phyloP scores from a whole-genome alignment of 2,888 invertebrate genomes.

The Ormyrus rosae region DNA sequence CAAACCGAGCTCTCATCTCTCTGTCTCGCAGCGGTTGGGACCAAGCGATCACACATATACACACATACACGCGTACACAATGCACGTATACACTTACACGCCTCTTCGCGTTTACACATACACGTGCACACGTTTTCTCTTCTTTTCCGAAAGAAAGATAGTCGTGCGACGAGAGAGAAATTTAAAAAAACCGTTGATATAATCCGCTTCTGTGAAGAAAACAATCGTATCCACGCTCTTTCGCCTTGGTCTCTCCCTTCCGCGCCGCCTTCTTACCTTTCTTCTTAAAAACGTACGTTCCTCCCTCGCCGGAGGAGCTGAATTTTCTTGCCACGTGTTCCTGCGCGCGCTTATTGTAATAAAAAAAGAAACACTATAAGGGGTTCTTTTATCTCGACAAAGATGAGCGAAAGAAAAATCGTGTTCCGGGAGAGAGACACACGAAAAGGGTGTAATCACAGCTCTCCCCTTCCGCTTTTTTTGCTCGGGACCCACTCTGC shows the following conservation, averaged over 20 bases:
- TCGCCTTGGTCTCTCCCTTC: constrained; percentile 41
- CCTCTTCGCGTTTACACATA: constrained; percentile 32
- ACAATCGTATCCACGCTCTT: neutral
- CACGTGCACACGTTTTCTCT: constrained; percentile 33
- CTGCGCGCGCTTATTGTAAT: constrained; percentile 4
- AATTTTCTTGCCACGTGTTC: constrained; percentile 9
- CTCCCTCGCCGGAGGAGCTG: constrained; percentile 6
- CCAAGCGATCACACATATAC: constrained; percentile 58
- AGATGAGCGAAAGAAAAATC: neutral
- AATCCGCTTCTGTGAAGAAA: no score
- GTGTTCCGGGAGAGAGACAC: neutral
- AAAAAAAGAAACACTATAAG: neutral
- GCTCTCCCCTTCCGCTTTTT: no score
- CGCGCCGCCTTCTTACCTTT: neutral
- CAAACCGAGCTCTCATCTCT: constrained; percentile 55
- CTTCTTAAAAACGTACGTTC: neutral
- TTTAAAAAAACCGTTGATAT: no score
- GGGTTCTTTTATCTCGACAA: neutral
- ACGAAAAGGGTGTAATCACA: neutral
- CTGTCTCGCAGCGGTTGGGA: constrained; percentile 65
- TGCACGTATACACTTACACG: constrained; percentile 1
- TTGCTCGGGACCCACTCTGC: no score
- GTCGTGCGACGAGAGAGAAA: constrained; percentile 24
- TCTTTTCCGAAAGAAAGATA: constrained; percentile 25
- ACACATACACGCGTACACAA: neutral